Evolutionary conservation across 2,888 invertebrate genomes (phyloP), one percentile per base, ranked within the genome.

Genomic region (Ephialtes manifestator): DNA sequence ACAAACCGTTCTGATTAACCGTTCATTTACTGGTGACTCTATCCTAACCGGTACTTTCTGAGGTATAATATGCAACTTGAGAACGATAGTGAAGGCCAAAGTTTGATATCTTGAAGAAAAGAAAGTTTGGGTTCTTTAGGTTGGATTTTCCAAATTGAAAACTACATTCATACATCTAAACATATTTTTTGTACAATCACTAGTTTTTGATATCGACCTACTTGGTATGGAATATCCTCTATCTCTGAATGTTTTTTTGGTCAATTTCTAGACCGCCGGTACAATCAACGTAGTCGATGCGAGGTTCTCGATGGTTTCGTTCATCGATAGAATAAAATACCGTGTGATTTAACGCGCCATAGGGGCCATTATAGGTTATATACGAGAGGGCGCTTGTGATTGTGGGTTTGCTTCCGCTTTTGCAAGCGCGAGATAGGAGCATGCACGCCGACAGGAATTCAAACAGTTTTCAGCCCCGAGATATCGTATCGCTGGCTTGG

Each of bases 351-450:
- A 39, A 48, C n/a, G 53, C 51, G 10, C 31, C 48, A 39, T 3
- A 67, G 24, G 18, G 24, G 63, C 10, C 10, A 63, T 63, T 43
- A 18, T 20, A 11, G 18, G 20, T n/a, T 20, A 39, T 39, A 39
- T 2, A 43, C 15, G 46, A 18, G 3, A 67, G 20, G n/a, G 53
- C 63, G 60, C 55, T 15, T n/a, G 55, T 28, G 63, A 80, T 80
- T 24, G 80, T 71, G 39, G 76, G 60, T 71, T 24, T 58, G 58
- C 77, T 24, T 55, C 55, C 55, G 78, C 13, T 70, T 68, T 58
- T n/a, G 35, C 58, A 60, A n/a, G 13, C 20, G 55, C 72, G 55
- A 68, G 67, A 74, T 68, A n/a, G 51, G 67, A 28, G 74, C 43
- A 60, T 28, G 55, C 65, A 43, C 55, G 51, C 24, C 48, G 20